phyloP scores from a whole-genome alignment of 1,140 invertebrate genomes.

The Helicoverpa zea region DNA sequence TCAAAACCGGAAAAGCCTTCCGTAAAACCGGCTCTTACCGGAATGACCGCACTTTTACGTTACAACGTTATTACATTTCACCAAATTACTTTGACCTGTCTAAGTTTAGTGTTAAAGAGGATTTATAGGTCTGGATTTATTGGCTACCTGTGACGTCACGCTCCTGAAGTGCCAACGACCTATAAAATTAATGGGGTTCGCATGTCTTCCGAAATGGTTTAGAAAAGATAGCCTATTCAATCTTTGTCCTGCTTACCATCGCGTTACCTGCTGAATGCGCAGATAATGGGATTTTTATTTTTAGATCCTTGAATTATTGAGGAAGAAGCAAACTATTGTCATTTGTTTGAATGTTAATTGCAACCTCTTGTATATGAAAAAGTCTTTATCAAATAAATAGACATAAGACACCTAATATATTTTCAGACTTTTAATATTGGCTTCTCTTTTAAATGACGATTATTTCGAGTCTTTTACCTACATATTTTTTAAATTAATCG shows the following conservation, averaged over 20 bases:
- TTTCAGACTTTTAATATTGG: neutral
- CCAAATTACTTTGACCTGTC: conserved; percentile 55
- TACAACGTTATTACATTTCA: conserved; percentile 58
- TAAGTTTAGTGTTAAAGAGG: conserved; percentile 21
- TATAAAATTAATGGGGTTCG: conserved; percentile 68
- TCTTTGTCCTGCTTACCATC: conserved; percentile 16
- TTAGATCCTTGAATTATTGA: conserved; percentile 27
- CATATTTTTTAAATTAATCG: too few relatives aligned
- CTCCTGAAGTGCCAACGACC: conserved; percentile 43
- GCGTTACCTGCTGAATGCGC: neutral
- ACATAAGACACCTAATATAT: neutral
- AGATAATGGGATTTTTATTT: conserved; percentile 24
- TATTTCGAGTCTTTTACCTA: too few relatives aligned
- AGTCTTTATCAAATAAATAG: too few relatives aligned
- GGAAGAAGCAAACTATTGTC: neutral
- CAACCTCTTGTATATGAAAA: neutral
- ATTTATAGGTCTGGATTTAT: conserved; percentile 37
- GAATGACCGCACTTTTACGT: conserved; percentile 62
- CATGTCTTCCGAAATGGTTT: conserved; percentile 62
- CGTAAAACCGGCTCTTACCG: conserved; percentile 56
- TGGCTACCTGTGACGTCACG: conserved; percentile 39
- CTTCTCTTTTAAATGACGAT: too few relatives aligned
- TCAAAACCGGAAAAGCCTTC: conserved; percentile 64
- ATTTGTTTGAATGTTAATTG: neutral
- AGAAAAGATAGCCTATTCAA: conserved; percentile 57